A percentile compares a stretch with the other conserved stretches of the same genome.
These are phyloP conservation scores for Eilema griseolum DNA, from an alignment of 2,888 invertebrate species.

Conservation along the genomic window DNA sequence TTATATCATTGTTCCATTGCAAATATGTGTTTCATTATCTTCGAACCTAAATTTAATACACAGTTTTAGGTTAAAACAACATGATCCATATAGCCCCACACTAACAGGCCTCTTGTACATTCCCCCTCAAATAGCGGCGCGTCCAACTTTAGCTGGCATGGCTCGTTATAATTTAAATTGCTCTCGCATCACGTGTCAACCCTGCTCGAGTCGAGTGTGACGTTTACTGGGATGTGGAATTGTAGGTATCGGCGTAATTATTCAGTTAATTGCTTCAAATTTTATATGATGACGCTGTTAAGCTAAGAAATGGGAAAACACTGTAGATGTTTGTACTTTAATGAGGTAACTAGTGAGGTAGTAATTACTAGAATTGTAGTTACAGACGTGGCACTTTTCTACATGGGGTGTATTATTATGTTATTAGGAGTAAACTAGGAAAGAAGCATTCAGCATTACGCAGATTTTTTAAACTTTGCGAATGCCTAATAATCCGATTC, in stretches of 20 bases:
- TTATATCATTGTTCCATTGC: no score
- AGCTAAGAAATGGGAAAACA: neutral
- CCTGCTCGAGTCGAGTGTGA: conserved; percentile 38
- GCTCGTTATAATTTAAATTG: conserved; percentile 34
- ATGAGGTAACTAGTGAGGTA: neutral
- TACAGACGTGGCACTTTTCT: no score
- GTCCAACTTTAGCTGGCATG: conserved; percentile 6
- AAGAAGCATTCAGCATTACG: no score
- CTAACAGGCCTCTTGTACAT: conserved; percentile 6
- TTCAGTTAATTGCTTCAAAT: conserved; percentile 41
- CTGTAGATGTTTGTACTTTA: neutral
- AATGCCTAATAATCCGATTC: no score
- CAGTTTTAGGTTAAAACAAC: conserved; percentile 4
- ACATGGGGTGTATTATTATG: no score
- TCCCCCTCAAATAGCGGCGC: conserved; percentile 17
- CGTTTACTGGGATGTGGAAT: conserved; percentile 39
- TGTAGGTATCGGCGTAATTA: conserved; percentile 46
- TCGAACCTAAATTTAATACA: neutral
- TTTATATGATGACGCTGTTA: conserved; percentile 20
- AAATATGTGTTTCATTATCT: no score
- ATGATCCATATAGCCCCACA: neutral
- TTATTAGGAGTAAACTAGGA: no score
- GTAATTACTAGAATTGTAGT: neutral
- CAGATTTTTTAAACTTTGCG: no score
- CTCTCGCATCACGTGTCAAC: conserved; percentile 30